Conservation (phyloP, 2,797 vertebrate genomes). For the Platyrinchus mystaceus region DNA sequence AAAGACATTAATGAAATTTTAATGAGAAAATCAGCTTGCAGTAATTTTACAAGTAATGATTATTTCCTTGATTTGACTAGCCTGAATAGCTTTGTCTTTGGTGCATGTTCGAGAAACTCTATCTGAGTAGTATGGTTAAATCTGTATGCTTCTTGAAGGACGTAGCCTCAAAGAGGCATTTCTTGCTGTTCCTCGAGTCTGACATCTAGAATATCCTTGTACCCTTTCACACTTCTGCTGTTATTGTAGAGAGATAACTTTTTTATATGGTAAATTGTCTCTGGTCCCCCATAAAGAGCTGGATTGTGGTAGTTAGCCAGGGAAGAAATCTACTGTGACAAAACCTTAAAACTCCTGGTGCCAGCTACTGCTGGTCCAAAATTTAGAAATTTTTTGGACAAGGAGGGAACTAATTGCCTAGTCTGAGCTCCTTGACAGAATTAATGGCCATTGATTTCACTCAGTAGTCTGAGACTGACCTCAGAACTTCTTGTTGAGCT, state of each 20-base stretch:
- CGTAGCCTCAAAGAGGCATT: neutral
- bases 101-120: neutral
- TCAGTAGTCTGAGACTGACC: neutral
- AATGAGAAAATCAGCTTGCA: conserved; percentile 56
- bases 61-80: conserved; percentile 7
- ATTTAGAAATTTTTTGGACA: neutral
- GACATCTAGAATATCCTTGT: neutral
- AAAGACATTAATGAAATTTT: conserved; percentile 55
- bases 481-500: neutral
- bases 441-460: neutral
- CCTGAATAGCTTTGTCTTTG: conserved; percentile 21
- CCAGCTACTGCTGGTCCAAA: neutral
- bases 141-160: neutral
- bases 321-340: neutral
- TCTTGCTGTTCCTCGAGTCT: neutral
- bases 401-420: neutral
- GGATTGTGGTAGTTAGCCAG: neutral
- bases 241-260: neutral
- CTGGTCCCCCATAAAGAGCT: neutral
- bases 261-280: neutral
- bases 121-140: neutral
- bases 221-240: neutral
- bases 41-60: conserved; percentile 50
- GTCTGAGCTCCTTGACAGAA: neutral
- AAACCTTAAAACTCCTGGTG: neutral